Percentiles rank a stretch among this genome's conserved stretches.
These are phyloP conservation scores for Chrysolina americana DNA, from an alignment of 2,888 invertebrate genomes.

Conservation along the genomic window DNA sequence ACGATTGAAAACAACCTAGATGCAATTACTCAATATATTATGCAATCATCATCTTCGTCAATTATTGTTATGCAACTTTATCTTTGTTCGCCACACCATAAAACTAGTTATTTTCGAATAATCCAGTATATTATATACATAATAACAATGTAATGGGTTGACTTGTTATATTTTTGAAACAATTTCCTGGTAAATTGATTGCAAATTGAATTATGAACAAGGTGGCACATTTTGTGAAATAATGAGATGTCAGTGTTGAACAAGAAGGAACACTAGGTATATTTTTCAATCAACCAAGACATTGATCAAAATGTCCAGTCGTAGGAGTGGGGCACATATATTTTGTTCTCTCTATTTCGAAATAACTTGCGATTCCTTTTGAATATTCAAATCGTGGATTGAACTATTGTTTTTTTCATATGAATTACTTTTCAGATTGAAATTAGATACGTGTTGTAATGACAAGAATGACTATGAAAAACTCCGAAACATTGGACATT, in stretches of 20 bases:
- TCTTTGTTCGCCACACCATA: background rate
- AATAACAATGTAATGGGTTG: background rate
- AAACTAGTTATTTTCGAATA: background rate
- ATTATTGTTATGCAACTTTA: background rate
- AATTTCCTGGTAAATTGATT: background rate
- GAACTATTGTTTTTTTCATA: too few species aligned
- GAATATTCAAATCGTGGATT: background rate
- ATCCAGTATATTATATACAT: slow-evolving; percentile 1
- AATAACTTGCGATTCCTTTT: too few species aligned
- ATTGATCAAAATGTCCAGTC: background rate
- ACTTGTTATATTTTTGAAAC: background rate
- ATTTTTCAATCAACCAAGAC: background rate
- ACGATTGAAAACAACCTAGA: too few species aligned
- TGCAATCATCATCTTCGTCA: too few species aligned
- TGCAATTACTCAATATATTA: too few species aligned
- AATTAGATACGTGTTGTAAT: background rate
- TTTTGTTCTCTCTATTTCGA: background rate
- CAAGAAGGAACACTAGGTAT: too few species aligned
- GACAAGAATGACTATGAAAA: too few species aligned
- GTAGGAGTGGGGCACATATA: background rate
- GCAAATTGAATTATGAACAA: background rate
- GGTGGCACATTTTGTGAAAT: background rate
- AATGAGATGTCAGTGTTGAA: background rate
- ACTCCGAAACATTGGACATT: too few species aligned
- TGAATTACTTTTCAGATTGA: background rate